These are phyloP conservation scores for Barbus barbus DNA, from an alignment of 2,113 vertebrate genomes.

Conservation along the genomic window DNA sequence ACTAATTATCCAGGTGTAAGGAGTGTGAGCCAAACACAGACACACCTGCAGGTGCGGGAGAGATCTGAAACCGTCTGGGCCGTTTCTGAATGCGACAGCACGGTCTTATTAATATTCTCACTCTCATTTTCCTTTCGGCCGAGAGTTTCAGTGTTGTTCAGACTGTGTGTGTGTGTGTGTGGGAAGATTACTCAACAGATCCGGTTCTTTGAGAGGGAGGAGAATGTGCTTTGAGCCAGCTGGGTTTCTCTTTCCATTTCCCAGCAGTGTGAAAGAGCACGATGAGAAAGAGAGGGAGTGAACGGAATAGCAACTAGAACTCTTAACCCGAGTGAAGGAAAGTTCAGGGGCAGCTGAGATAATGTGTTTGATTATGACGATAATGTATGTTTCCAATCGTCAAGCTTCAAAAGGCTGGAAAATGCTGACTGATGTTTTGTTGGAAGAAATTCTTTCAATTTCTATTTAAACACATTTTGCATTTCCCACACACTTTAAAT, in stretches of 20 bases:
- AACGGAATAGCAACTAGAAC: slow-evolving; percentile 10
- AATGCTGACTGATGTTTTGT: slow-evolving; percentile 9
- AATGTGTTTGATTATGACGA: background rate
- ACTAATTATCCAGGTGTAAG: slow-evolving; percentile 45
- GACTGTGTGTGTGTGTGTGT: slow-evolving; percentile 30
- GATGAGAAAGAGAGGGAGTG: slow-evolving; percentile 15
- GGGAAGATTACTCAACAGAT: slow-evolving; percentile 58
- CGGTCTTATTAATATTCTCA: background rate
- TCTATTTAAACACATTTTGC: slow-evolving; percentile 9
- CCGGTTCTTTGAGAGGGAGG: slow-evolving; percentile 43
- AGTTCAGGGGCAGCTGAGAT: slow-evolving; percentile 27
- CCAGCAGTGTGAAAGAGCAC: slow-evolving; percentile 34
- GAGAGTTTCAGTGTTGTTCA: background rate
- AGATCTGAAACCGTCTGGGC: background rate
- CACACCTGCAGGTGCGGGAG: slow-evolving; percentile 34
- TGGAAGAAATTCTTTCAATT: background rate
- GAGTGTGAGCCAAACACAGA: slow-evolving; percentile 22
- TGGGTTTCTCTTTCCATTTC: slow-evolving; percentile 59
- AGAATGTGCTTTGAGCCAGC: slow-evolving; percentile 52
- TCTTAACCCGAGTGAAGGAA: slow-evolving; percentile 12
- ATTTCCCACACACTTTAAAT: slow-evolving; percentile 13
- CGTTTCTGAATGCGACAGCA: background rate
- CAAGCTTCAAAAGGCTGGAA: background rate
- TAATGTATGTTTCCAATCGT: background rate
- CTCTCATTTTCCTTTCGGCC: background rate